These are phyloP conservation scores for Chrysolina oricalcia DNA, from an alignment of 2,888 invertebrate species.

Conservation along the genomic window DNA sequence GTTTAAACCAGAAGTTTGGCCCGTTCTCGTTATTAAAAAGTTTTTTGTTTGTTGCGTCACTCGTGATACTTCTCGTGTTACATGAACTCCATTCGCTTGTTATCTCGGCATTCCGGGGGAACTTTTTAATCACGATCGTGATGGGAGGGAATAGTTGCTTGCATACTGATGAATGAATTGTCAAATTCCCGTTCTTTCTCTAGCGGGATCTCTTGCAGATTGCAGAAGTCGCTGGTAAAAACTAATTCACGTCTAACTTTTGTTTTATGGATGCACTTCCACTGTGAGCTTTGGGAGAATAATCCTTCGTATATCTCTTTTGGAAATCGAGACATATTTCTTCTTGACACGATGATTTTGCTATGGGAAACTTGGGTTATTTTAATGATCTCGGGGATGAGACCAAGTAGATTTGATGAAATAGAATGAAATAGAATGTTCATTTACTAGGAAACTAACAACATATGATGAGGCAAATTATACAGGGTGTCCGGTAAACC, in stretches of 20 bases:
- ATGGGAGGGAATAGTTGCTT: not conserved
- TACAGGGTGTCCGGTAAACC: no score
- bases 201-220: not conserved
- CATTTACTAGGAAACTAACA: no score
- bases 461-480: no score
- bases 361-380: no score
- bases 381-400: no score
- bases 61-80: conserved; percentile 45
- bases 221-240: conserved; percentile 7
- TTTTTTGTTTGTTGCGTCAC: conserved; percentile 50
- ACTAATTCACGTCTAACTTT: not conserved
- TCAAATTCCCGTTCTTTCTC: not conserved
- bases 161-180: conserved; percentile 19
- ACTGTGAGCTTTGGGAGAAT: not conserved
- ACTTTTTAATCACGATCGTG: conserved; percentile 25
- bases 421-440: no score
- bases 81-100: conserved; percentile 28
- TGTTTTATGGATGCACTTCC: not conserved
- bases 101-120: conserved; percentile 12
- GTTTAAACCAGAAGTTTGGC: conserved; percentile 49
- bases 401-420: no score
- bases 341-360: not conserved
- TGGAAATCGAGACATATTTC: not conserved
- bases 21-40: conserved; percentile 52
- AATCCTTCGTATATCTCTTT: not conserved